Conservation (phyloP, 1,140 invertebrate genomes). For the Armadillidium nasatum region DNA sequence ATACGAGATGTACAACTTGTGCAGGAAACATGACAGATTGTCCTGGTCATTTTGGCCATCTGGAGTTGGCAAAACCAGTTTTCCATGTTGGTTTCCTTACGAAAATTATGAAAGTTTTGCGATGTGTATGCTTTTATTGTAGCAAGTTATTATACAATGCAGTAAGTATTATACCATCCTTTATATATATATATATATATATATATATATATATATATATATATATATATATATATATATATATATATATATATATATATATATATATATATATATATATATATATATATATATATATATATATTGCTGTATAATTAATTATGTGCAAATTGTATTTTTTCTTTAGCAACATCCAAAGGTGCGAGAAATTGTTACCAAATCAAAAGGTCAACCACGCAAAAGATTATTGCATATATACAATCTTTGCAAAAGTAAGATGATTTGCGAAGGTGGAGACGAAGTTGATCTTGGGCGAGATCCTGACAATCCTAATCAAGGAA, state of each 20-base stretch:
- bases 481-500: slow-evolving; percentile 45
- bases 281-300: too few relatives aligned
- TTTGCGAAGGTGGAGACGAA: slow-evolving; percentile 97
- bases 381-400: slow-evolving; percentile 93
- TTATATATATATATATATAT: too few relatives aligned
- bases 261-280: too few relatives aligned
- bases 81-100: slow-evolving; percentile 97
- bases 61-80: slow-evolving; percentile 96
- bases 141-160: slow-evolving; percentile 91
- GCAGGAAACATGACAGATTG: slow-evolving; percentile 97
- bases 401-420: slow-evolving; percentile 94
- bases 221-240: too few relatives aligned
- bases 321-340: slow-evolving; percentile 45
- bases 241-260: too few relatives aligned
- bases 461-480: slow-evolving; percentile 64
- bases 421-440: slow-evolving; percentile 94
- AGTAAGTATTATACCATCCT: slow-evolving; percentile 58
- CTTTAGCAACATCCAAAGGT: slow-evolving; percentile 73
- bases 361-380: slow-evolving; percentile 93
- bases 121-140: slow-evolving; percentile 97
- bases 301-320: too few relatives aligned
- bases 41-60: slow-evolving; percentile 99
- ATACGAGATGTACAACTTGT: slow-evolving; percentile 93
- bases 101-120: slow-evolving; percentile 91
- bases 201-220: too few relatives aligned